Percentiles rank a stretch among this genome's conserved stretches.
Conservation (phyloP, 2,113 vertebrate species). For the Pseudorectes ferrugineus region DNA sequence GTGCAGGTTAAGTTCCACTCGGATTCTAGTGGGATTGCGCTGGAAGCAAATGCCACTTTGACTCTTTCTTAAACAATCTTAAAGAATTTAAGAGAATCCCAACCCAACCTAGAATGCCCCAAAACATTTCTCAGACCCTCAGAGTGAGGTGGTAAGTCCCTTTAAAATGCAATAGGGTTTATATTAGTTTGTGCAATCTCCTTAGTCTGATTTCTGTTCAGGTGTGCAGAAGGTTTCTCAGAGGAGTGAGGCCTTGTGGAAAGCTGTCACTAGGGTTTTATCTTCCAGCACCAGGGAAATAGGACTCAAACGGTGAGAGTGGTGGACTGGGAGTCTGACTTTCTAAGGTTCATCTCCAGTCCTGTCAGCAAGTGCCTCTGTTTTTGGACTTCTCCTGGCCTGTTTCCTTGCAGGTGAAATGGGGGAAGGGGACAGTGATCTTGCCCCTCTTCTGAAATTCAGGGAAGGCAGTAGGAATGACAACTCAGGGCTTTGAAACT, state of each 20-base stretch:
- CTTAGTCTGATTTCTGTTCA: neutral
- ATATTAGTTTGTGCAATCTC: neutral
- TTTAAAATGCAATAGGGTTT: neutral
- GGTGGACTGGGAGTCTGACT: neutral
- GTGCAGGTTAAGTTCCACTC: neutral
- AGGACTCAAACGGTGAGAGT: neutral
- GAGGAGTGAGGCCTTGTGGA: neutral
- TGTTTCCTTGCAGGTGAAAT: neutral
- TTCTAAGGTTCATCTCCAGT: neutral
- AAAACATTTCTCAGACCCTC: neutral
- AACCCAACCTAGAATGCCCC: neutral
- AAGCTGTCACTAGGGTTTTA: neutral
- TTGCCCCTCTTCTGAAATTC: neutral
- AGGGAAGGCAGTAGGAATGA: neutral
- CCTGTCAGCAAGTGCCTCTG: neutral
- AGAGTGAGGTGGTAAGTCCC: neutral
- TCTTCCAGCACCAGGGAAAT: neutral
- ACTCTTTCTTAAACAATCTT: neutral
- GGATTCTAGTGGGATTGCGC: neutral
- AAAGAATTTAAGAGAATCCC: neutral
- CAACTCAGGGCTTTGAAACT: conserved; percentile 3
- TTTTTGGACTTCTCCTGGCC: neutral
- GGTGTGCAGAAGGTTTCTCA: neutral
- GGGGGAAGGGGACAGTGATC: neutral
- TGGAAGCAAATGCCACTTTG: neutral